A percentile compares a stretch with the other conserved stretches of the same genome.
phyloP scores from a whole-genome alignment of 2,797 vertebrate genomes.

The Ataeniobius toweri region DNA sequence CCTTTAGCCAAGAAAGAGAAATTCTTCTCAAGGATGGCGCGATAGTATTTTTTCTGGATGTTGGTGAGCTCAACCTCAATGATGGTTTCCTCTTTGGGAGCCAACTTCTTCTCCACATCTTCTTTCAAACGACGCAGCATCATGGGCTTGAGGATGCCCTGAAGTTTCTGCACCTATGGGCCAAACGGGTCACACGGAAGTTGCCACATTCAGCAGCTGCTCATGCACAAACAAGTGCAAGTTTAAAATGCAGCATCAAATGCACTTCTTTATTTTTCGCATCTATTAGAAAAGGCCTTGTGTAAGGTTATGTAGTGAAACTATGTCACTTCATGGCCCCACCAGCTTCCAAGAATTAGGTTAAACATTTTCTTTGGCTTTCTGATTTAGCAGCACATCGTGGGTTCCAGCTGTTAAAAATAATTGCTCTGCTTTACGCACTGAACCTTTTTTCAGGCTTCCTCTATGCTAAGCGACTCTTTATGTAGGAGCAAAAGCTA shows the following conservation, averaged over 20 bases:
- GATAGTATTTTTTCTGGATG: conserved; percentile 99
- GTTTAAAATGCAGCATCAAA: conserved; percentile 10
- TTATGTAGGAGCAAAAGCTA: neutral
- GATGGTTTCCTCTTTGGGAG: conserved; percentile 98
- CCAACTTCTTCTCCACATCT: conserved; percentile 98
- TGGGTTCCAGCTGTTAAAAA: conserved; percentile 28
- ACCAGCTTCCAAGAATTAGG: conserved; percentile 27
- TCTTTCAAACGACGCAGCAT: conserved; percentile 97
- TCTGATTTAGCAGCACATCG: conserved; percentile 18
- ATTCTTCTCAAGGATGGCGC: conserved; percentile 97
- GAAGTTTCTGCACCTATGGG: conserved; percentile 94
- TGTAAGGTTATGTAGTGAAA: conserved; percentile 22
- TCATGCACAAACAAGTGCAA: neutral
- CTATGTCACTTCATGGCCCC: conserved; percentile 20
- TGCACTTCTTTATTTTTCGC: conserved; percentile 1
- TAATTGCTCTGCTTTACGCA: neutral
- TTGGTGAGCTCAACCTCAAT: conserved; percentile 99
- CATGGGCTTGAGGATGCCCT: conserved; percentile 98
- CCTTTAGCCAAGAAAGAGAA: conserved; percentile 98
- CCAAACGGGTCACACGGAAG: conserved; percentile 29
- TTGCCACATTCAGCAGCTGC: neutral
- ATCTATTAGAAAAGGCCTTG: conserved; percentile 2
- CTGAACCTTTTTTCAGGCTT: too few relatives aligned
- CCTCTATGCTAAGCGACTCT: neutral
- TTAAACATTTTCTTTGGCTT: conserved; percentile 23